These are phyloP conservation scores for Pygocentrus nattereri DNA, from an alignment of 2,797 vertebrate genomes.

Conservation along the genomic window DNA sequence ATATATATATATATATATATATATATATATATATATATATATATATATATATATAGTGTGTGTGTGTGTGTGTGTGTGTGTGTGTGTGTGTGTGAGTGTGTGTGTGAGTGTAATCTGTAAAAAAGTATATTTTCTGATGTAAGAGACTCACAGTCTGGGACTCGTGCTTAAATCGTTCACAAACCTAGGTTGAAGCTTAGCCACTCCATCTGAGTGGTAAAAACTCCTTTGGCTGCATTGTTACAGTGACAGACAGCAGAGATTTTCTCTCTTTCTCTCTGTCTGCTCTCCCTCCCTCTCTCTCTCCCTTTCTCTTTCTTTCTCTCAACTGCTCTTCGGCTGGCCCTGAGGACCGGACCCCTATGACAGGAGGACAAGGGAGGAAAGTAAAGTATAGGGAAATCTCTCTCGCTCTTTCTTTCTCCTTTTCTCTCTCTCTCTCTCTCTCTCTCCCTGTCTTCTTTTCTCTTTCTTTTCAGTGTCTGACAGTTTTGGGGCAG, in stretches of 20 bases:
- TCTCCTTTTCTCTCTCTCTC: conserved; percentile 14
- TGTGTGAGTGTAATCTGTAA: no score
- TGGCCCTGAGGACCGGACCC: conserved; percentile 53
- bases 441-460: conserved; percentile 34
- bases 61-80: no score
- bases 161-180: not conserved
- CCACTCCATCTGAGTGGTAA: not conserved
- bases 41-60: no score
- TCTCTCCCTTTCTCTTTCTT: conserved; percentile 8
- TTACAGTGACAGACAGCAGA: conserved; percentile 43
- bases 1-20: no score
- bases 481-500: conserved; percentile 53
- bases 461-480: not conserved
- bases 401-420: conserved; percentile 16
- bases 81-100: no score
- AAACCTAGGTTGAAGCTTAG: not conserved
- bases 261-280: not conserved
- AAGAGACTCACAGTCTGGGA: not conserved
- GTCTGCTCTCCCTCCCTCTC: not conserved
- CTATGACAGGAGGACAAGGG: conserved; percentile 55
- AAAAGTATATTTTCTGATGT: not conserved
- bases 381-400: conserved; percentile 46
- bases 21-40: no score
- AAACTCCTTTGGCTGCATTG: conserved; percentile 31
- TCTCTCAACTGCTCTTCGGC: conserved; percentile 45